Evolutionary conservation across 1,140 invertebrate species (phyloP).

Genomic region (Batillaria attramentaria): DNA sequence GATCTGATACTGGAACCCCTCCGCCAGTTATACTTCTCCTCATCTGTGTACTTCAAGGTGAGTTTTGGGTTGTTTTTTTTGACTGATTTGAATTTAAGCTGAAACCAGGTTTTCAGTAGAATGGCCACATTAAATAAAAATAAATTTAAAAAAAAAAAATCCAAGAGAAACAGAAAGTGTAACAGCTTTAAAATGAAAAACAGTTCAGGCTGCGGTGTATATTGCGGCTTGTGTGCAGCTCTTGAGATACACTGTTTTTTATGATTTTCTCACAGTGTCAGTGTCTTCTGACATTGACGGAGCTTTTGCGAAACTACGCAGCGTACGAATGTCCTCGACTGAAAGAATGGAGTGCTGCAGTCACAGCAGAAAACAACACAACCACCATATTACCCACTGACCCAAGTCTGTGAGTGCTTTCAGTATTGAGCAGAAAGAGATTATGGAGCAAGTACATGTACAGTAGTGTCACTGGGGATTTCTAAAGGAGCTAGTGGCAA

Average conservation of each 20-base stretch:
- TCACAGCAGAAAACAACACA: not conserved
- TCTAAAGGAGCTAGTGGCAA: too few relatives aligned
- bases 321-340: slow-evolving; percentile 40
- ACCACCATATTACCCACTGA: not conserved
- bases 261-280: slow-evolving; percentile 47
- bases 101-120: too few relatives aligned
- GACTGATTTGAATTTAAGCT: not conserved
- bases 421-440: too few relatives aligned
- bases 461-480: too few relatives aligned
- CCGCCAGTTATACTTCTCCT: slow-evolving; percentile 45
- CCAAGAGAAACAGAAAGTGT: too few relatives aligned
- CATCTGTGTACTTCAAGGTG: slow-evolving; percentile 55
- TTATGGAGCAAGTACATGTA: too few relatives aligned
- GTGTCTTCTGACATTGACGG: slow-evolving; percentile 41
- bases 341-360: slow-evolving; percentile 14
- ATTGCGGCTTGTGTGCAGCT: too few relatives aligned
- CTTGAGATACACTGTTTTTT: too few relatives aligned
- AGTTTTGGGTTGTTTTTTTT: not conserved
- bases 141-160: too few relatives aligned
- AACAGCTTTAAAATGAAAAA: too few relatives aligned
- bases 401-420: slow-evolving; percentile 12
- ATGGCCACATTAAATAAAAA: too few relatives aligned
- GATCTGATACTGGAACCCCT: slow-evolving; percentile 50
- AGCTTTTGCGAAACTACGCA: slow-evolving; percentile 42
- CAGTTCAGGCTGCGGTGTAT: too few relatives aligned